Percentiles rank a stretch among this genome's conserved stretches.
phyloP scores from a whole-genome alignment of 2,113 vertebrate genomes.

The Galbula dea region DNA sequence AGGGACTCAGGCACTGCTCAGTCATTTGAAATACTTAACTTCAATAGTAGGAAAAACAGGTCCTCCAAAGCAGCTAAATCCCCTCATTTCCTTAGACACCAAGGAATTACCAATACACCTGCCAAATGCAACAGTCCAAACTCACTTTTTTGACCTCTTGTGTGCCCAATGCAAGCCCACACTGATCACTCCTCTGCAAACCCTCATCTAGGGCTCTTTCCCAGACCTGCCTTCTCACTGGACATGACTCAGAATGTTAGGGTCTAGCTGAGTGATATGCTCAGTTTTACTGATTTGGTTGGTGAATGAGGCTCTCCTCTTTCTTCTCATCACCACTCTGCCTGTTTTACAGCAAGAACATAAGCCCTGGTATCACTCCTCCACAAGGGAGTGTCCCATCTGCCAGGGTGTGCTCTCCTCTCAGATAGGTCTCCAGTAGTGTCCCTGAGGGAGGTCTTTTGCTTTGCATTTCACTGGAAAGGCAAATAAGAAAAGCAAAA shows the following conservation, averaged over 20 bases:
- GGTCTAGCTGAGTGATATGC: not conserved
- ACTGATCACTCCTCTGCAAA: not conserved
- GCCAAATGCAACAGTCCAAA: not conserved
- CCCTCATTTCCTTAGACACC: not conserved
- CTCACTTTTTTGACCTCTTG: not conserved
- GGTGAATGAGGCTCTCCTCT: not conserved
- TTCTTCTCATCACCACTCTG: not conserved
- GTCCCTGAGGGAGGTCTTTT: not conserved
- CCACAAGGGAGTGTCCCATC: rapidly evolving
- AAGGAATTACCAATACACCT: not conserved
- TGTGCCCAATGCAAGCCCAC: not conserved
- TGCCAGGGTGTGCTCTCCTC: not conserved
- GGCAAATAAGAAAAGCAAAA: not conserved
- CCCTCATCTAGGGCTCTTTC: not conserved
- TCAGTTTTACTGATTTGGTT: not conserved
- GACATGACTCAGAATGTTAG: not conserved
- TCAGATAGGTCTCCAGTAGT: not conserved
- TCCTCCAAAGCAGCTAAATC: not conserved
- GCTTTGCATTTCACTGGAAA: not conserved
- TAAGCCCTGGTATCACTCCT: not conserved
- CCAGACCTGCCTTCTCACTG: not conserved
- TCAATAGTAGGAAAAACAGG: not conserved
- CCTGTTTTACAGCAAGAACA: not conserved
- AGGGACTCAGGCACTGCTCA: not conserved
- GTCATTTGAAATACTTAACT: not conserved